phyloP scores from a whole-genome alignment of 2,797 vertebrate genomes.

The Aeoliscus strigatus region DNA sequence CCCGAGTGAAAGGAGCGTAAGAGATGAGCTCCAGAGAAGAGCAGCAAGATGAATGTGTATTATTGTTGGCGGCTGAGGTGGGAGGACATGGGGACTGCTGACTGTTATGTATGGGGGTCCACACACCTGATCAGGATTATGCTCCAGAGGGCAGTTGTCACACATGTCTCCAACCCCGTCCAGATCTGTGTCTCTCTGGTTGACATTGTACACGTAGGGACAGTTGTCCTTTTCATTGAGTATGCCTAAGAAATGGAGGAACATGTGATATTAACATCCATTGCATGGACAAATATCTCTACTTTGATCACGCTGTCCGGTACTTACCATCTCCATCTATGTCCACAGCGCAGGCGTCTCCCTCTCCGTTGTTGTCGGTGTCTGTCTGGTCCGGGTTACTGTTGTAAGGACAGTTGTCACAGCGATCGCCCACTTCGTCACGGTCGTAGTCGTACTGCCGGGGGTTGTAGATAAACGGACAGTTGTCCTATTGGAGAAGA shows the following conservation, averaged over 20 bases:
- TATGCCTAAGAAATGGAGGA: constrained; percentile 76
- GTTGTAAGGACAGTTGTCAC: constrained; percentile 94
- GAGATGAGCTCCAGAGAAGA: no score
- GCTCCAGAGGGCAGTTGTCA: constrained; percentile 91
- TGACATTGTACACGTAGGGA: constrained; percentile 90
- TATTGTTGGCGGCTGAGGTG: no score
- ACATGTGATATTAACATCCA: no score
- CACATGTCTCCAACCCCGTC: constrained; percentile 96
- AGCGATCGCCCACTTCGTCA: constrained; percentile 91
- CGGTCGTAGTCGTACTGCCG: constrained; percentile 91
- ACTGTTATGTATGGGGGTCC: no score
- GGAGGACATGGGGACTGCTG: no score
- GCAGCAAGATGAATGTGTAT: no score
- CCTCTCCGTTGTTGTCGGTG: constrained; percentile 89
- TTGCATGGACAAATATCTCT: no score
- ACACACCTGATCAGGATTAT: constrained; percentile 75
- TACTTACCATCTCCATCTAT: constrained; percentile 91
- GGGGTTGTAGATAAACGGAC: constrained; percentile 91
- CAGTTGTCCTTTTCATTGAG: constrained; percentile 93
- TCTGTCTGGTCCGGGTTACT: constrained; percentile 92
- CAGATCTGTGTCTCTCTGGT: constrained; percentile 91
- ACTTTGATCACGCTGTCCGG: no score
- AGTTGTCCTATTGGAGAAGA: constrained; percentile 83
- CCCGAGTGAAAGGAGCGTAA: no score
- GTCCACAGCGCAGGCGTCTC: constrained; percentile 92